phyloP scores from a whole-genome alignment of 2,888 invertebrate genomes.

The Venusia cambrica region DNA sequence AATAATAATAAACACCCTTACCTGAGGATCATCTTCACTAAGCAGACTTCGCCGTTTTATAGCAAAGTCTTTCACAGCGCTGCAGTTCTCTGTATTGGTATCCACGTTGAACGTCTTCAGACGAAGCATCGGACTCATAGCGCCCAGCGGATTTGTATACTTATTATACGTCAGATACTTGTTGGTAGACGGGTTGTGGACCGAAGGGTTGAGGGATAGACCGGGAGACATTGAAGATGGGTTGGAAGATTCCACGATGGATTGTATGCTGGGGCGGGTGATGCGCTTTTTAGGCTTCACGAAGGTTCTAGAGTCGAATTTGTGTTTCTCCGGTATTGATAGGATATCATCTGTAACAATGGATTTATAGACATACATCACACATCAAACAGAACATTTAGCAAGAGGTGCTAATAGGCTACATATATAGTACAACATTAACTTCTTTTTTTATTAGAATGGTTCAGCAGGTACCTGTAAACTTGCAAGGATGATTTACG shows the following conservation, averaged over 20 bases:
- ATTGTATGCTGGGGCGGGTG: conserved; percentile 82
- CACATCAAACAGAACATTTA: no score
- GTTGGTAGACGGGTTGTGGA: conserved; percentile 40
- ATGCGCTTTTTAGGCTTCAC: conserved; percentile 84
- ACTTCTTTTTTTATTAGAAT: no score
- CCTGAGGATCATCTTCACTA: conserved; percentile 71
- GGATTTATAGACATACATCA: conserved; percentile 1
- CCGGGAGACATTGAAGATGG: conserved; percentile 51
- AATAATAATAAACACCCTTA: conserved; percentile 28
- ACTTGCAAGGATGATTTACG: no score
- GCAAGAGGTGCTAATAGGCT: no score
- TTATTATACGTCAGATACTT: conserved; percentile 73
- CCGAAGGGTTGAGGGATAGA: conserved; percentile 34
- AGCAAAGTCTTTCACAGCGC: conserved; percentile 57
- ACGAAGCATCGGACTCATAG: conserved; percentile 62
- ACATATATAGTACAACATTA: no score
- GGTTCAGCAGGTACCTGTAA: no score
- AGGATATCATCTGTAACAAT: conserved; percentile 56
- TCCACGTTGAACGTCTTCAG: conserved; percentile 73
- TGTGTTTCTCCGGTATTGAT: conserved; percentile 66
- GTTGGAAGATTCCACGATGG: conserved; percentile 59
- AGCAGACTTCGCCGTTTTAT: conserved; percentile 62
- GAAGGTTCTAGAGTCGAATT: conserved; percentile 85
- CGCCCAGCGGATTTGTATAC: conserved; percentile 60
- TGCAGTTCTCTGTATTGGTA: conserved; percentile 62